These are phyloP conservation scores for Myocastor coypus DNA, from an alignment of 2,113 vertebrate genomes.

Conservation along the genomic window DNA sequence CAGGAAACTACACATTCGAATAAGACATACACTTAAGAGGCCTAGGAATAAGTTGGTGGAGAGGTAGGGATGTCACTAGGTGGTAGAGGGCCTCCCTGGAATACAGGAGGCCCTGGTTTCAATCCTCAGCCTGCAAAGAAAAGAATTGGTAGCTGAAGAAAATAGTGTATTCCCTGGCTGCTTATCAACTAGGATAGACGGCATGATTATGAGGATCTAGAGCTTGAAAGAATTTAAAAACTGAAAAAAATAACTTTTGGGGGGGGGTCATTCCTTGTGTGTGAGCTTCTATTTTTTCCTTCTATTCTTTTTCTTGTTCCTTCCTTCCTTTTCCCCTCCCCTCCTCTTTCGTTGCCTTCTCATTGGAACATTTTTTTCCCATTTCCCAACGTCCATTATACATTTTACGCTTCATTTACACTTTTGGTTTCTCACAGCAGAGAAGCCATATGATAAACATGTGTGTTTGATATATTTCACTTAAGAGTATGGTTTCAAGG, in stretches of 20 bases:
- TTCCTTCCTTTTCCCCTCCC: background rate
- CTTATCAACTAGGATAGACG: background rate
- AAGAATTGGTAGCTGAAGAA: background rate
- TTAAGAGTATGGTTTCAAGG: background rate
- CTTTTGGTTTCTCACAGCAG: background rate
- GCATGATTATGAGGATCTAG: background rate
- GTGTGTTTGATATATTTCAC: background rate
- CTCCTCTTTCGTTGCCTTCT: background rate
- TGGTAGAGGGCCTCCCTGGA: background rate
- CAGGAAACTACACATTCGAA: background rate
- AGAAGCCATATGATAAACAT: background rate
- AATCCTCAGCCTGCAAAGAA: background rate
- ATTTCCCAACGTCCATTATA: background rate
- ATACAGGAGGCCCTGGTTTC: background rate
- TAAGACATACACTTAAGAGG: background rate
- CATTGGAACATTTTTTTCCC: background rate
- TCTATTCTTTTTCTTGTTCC: background rate
- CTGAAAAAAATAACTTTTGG: background rate
- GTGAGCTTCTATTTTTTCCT: background rate
- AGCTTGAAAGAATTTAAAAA: slow-evolving; percentile 32
- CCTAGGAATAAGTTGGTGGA: background rate
- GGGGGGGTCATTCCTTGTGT: background rate
- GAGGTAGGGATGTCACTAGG: background rate
- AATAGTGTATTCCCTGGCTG: background rate
- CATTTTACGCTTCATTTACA: background rate